Conservation (phyloP, 2,888 invertebrate species). For the Dicycla oo region DNA sequence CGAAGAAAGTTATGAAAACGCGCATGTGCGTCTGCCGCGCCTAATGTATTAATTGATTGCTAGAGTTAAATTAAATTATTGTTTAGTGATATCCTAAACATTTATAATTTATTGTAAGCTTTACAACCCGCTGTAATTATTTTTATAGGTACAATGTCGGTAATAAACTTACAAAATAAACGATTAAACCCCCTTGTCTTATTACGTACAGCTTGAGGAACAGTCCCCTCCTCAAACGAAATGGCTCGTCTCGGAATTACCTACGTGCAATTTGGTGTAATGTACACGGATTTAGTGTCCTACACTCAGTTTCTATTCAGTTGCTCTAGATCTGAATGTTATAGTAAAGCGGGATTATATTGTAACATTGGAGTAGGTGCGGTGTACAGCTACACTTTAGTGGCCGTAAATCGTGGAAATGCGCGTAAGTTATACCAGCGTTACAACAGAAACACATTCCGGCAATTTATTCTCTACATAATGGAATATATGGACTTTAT, state of each 20-base stretch:
- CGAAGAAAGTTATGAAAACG: too few species aligned
- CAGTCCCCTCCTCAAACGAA: constrained; percentile 36
- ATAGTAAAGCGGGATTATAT: constrained; percentile 61
- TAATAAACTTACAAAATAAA: constrained; percentile 53
- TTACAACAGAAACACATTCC: constrained; percentile 54
- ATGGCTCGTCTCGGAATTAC: constrained; percentile 50
- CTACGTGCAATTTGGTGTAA: constrained; percentile 55
- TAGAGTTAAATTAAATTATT: too few species aligned
- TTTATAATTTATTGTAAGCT: constrained; percentile 37
- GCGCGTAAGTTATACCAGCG: constrained; percentile 48
- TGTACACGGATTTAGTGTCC: constrained; percentile 54
- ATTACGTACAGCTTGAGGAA: constrained; percentile 46
- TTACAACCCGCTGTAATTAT: constrained; percentile 40
- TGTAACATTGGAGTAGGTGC: constrained; percentile 52
- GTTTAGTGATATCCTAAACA: constrained; percentile 18
- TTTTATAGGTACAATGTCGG: constrained; percentile 28
- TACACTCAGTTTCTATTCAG: constrained; percentile 57
- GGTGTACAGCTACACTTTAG: constrained; percentile 55
- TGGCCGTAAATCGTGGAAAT: constrained; percentile 62
- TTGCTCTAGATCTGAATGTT: constrained; percentile 64
- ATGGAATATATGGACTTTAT: constrained; percentile 45
- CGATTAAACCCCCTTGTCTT: constrained; percentile 47
- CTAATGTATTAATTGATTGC: constrained; percentile 41
- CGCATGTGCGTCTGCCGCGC: too few species aligned
- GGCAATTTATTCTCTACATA: constrained; percentile 48